Evolutionary conservation across 2,888 invertebrate genomes (phyloP), one percentile per base, ranked within the genome.

Genomic region (Copidosoma aretas): DNA sequence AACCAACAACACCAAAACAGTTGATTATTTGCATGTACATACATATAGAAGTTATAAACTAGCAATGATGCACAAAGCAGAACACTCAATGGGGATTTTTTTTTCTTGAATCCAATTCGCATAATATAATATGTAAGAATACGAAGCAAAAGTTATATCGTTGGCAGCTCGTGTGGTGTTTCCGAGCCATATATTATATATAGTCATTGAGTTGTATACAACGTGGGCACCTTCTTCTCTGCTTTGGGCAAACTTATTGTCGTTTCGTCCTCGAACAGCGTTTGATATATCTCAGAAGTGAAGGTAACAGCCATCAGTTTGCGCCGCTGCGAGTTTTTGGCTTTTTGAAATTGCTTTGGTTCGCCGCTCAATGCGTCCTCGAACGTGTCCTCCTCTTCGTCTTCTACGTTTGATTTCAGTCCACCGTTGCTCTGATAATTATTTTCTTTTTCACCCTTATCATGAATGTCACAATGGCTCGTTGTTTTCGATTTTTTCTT

Each of bases 201-300:
- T 5, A 32, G 32, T 32, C 32, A 32, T 32, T 32, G 32, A 32
- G 32, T 32, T 32, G 32, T 32, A 32, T 32, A 32, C 53, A 15
- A 25, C 49, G n/a, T 25, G n/a, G 39, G 51, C 60, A 60, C 60
- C 60, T 60, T 60, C 52, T 14, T 51, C 32, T 24, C 41, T 8
- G 5, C 4, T 41, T 25, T 60, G 17, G 78, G 79, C 22, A 80
- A 73, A 63, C 60, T 70, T 58, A 80, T 60, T 41, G 77, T 79
- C 14, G 78, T 75, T 65, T 79, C 76, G 60, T 82, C 82, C 60
- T 82, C 82, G 61, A 74, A 77, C 71, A 82, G 74, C 24, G 82
- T 82, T 73, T 82, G 81, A 60, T 77, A 80, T 59, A 81, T 74
- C 72, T 79, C 77, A 21, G 82, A 81, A 19, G 81, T 80, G 56